Evolutionary conservation across 2,888 invertebrate species (phyloP).

Genomic region (Drosophila flavopinicola): DNA sequence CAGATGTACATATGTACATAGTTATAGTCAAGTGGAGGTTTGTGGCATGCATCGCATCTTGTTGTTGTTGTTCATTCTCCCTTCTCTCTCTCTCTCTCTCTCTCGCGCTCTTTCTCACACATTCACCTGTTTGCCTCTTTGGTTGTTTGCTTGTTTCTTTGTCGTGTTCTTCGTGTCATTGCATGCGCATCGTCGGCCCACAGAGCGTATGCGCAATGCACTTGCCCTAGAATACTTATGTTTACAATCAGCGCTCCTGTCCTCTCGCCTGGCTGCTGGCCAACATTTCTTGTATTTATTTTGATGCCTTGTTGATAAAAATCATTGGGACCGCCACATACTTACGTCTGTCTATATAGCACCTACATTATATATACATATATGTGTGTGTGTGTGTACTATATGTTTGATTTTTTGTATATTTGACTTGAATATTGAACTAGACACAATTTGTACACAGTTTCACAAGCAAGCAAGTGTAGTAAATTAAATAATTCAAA

Average conservation of each 20-base stretch:
- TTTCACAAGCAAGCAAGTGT: constrained; percentile 21
- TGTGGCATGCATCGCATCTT: constrained; percentile 22
- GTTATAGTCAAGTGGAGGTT: constrained; percentile 13
- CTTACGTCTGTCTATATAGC: not conserved
- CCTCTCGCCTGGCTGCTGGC: constrained; percentile 22
- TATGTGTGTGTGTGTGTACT: not conserved
- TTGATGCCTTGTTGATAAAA: constrained; percentile 44
- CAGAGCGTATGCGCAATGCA: constrained; percentile 49
- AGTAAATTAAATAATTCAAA: constrained; percentile 23
- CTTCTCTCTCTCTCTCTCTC: constrained; percentile 2
- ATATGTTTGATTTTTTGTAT: too few species aligned
- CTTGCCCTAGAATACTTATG: constrained; percentile 43
- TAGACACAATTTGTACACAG: constrained; percentile 30
- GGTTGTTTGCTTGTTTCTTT: constrained; percentile 9
- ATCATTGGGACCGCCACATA: constrained; percentile 34
- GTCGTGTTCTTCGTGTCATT: constrained; percentile 14
- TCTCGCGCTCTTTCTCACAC: not conserved
- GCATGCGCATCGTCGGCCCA: constrained; percentile 17
- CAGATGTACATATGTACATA: not conserved
- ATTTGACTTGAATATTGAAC: constrained; percentile 23
- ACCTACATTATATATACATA: not conserved
- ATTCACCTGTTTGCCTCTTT: not conserved
- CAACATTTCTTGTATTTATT: constrained; percentile 37
- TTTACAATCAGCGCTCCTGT: constrained; percentile 22
- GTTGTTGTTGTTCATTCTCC: constrained; percentile 17